phyloP scores from a whole-genome alignment of 2,888 invertebrate genomes.

The Digitonthophagus gazella region DNA sequence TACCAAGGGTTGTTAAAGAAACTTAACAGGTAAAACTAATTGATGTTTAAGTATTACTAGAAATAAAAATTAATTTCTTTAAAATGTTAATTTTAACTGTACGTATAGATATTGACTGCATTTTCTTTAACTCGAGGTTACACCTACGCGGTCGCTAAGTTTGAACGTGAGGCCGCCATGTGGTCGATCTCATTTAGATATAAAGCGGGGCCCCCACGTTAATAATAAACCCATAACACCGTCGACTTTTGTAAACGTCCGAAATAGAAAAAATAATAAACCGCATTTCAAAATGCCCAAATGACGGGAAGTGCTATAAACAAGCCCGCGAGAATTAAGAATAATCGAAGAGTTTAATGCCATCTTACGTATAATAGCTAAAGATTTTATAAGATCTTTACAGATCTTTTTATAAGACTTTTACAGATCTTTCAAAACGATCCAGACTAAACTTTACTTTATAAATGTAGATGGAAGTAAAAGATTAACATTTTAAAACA shows the following conservation, averaged over 20 bases:
- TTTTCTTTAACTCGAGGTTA: no score
- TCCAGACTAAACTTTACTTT: no score
- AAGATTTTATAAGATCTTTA: neutral
- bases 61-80: no score
- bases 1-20: no score
- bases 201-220: neutral
- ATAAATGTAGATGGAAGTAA: no score
- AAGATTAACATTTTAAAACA: no score
- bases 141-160: no score
- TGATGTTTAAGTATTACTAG: no score
- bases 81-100: no score
- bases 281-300: neutral
- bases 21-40: no score
- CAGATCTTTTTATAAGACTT: neutral
- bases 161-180: neutral
- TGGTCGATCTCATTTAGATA: neutral
- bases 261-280: neutral
- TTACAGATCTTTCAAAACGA: no score
- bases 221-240: neutral
- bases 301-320: neutral
- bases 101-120: no score
- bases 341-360: neutral
- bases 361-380: neutral
- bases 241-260: neutral
- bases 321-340: neutral